phyloP scores from a whole-genome alignment of 1,140 invertebrate genomes.

The Centruroides sculpturatus region DNA sequence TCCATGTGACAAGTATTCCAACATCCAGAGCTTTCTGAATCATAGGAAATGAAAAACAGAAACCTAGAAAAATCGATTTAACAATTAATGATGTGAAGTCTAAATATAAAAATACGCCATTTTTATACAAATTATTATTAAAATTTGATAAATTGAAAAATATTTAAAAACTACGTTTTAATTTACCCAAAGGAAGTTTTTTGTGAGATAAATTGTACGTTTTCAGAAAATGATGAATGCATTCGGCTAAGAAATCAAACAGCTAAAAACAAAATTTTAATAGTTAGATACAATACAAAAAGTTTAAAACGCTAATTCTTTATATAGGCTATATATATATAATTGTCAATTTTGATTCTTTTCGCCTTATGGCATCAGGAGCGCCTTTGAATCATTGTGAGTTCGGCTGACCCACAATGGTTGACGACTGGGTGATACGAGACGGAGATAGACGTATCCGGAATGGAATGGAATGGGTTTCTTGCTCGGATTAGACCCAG shows the following conservation, averaged over 20 bases:
- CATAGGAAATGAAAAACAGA: conserved; percentile 75
- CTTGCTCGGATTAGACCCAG: too few species aligned
- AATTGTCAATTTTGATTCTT: too few species aligned
- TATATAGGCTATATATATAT: too few species aligned
- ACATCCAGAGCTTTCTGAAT: conserved; percentile 48
- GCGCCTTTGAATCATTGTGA: too few species aligned
- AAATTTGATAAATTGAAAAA: not conserved
- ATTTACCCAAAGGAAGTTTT: conserved; percentile 44
- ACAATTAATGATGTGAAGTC: not conserved
- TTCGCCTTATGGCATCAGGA: too few species aligned
- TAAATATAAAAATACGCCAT: too few species aligned
- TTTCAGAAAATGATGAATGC: conserved; percentile 52
- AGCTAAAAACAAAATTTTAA: conserved; percentile 29
- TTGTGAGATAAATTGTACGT: conserved; percentile 36
- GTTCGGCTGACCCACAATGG: too few species aligned
- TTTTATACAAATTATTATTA: not conserved
- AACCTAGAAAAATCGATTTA: conserved; percentile 33
- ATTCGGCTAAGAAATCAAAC: conserved; percentile 61
- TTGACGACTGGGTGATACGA: too few species aligned
- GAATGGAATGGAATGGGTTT: too few species aligned
- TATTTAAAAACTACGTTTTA: not conserved
- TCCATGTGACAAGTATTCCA: conserved; percentile 57
- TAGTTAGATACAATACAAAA: not conserved
- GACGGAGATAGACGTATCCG: too few species aligned
- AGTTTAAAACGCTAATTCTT: too few species aligned